Conservation (phyloP, 2,113 vertebrate genomes). For the Athene cunicularia region DNA sequence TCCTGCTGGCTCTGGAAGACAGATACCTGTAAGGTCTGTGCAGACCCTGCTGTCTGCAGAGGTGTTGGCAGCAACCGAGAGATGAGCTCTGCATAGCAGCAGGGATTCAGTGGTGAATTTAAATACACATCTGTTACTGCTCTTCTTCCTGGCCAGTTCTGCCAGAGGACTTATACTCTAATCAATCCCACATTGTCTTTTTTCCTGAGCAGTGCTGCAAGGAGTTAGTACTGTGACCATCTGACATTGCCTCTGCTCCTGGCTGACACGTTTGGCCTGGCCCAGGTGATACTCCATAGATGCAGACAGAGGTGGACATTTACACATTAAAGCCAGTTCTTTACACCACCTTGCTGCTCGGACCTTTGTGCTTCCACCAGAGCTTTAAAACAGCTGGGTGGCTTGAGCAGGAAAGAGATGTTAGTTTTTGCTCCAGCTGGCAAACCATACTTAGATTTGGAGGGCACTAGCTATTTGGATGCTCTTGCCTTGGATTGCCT, state of each 20-base stretch:
- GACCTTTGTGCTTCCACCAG: background rate
- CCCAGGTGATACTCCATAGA: fast-evolving
- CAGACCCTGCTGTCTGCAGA: background rate
- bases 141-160: background rate
- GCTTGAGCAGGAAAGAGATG: background rate
- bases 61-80: background rate
- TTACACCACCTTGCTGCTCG: background rate
- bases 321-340: background rate
- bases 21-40: background rate
- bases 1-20: background rate
- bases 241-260: background rate
- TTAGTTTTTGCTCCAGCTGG: background rate
- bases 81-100: background rate
- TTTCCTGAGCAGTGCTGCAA: background rate
- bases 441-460: background rate
- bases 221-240: background rate
- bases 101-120: background rate
- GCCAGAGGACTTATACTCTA: background rate
- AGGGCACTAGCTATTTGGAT: background rate
- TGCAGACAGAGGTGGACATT: background rate
- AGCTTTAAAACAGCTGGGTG: background rate
- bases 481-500: background rate
- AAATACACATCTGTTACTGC: background rate
- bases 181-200: background rate
- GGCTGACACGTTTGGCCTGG: background rate